These are phyloP conservation scores for Eira barbara DNA, from an alignment of 2,113 vertebrate species.

Conservation along the genomic window DNA sequence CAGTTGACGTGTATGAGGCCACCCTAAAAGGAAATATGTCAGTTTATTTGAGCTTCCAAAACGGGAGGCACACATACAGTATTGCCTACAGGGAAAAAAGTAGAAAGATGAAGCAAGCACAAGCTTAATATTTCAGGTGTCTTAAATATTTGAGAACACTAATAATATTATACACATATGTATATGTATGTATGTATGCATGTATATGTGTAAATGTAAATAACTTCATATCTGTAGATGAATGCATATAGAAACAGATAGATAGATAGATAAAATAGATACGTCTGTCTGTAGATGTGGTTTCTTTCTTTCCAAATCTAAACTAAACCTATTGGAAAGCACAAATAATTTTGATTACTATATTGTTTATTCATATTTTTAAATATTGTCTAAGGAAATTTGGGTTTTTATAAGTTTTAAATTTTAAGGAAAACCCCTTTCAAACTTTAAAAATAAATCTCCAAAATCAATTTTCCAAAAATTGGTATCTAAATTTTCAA, in stretches of 20 bases:
- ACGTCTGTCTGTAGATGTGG: background rate
- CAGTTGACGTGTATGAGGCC: background rate
- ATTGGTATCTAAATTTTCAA: background rate
- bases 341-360: background rate
- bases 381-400: background rate
- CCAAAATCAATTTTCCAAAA: background rate
- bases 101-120: background rate
- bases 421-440: background rate
- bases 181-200: background rate
- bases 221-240: background rate
- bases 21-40: background rate
- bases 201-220: background rate
- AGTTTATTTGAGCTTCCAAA: background rate
- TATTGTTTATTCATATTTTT: background rate
- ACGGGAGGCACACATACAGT: background rate
- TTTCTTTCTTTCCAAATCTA: background rate
- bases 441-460: background rate
- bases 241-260: background rate
- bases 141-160: background rate
- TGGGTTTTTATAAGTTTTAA: background rate
- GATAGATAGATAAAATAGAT: background rate
- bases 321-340: background rate
- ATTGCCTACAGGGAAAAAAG: background rate
- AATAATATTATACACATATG: background rate
- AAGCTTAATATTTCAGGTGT: background rate